phyloP scores from a whole-genome alignment of 1,140 invertebrate genomes.

The Metaphire vulgaris region DNA sequence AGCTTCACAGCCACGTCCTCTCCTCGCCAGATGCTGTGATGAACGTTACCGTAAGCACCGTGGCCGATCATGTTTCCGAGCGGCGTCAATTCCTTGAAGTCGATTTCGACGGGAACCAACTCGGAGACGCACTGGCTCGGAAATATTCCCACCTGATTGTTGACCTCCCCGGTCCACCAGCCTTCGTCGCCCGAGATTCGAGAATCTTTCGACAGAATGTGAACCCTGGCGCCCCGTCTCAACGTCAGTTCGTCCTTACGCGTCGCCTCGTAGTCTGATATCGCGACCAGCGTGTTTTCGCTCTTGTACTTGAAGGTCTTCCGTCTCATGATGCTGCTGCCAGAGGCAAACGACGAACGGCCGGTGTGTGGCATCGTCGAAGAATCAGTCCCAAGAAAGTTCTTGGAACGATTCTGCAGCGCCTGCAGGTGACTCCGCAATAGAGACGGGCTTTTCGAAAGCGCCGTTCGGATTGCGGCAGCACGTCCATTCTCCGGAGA shows the following conservation, averaged over 20 bases:
- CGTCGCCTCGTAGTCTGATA: constrained; percentile 88
- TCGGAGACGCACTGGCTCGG: constrained; percentile 86
- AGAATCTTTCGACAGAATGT: constrained; percentile 83
- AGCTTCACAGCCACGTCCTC: constrained; percentile 84
- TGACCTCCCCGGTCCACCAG: constrained; percentile 93
- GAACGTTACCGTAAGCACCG: constrained; percentile 93
- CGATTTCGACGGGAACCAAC: constrained; percentile 69
- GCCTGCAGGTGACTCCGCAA: background rate
- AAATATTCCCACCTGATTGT: constrained; percentile 72
- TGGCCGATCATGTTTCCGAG: constrained; percentile 90
- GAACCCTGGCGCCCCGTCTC: constrained; percentile 76
- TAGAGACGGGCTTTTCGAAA: background rate
- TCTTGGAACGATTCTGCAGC: background rate
- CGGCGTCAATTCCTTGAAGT: constrained; percentile 70
- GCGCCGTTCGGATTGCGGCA: background rate
- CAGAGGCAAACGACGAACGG: background rate
- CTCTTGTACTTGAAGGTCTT: constrained; percentile 20
- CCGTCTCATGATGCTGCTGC: background rate
- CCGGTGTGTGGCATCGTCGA: background rate
- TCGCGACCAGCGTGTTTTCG: constrained; percentile 63
- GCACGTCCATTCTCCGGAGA: background rate
- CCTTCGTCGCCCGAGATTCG: constrained; percentile 93
- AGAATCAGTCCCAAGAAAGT: background rate
- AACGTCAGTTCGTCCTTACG: constrained; percentile 86
- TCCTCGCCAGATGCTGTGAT: constrained; percentile 70